Base-by-base conservation (phyloP, 1,140 invertebrate genomes). In the Caenorhabditis inopinata region DNA sequence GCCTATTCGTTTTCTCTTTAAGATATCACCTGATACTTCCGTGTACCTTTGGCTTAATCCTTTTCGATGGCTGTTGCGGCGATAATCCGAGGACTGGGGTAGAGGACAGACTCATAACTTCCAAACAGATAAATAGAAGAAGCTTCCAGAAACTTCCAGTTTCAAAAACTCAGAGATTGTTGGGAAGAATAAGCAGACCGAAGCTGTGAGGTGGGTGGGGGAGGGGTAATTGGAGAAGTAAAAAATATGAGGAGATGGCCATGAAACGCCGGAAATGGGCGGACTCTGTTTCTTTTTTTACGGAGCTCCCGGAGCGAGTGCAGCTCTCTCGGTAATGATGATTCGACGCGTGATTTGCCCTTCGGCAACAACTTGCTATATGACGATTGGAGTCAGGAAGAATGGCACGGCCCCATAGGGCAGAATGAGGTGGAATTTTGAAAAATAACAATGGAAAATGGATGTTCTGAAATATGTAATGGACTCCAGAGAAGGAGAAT, bases 341-440 rank as follows among this genome's bases (percentile, higher is more conserved):
- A 68, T 68, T 68, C 58, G 58, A 68, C 58, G 58, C 32, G 51
- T 58, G 51, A 58, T 68, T 68, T 38, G 58, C 58, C 58, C 58
- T 38, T 21, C 29, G 58, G 58, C 58, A 27, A n/a, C n/a, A n/a
- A n/a, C 51, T 58, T 58, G 25, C 32, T 68, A 21, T 68, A 32
- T 68, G 58, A 14, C 5, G 38, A 42, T 42, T 42, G 38, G 58
- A 68, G 32, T 25, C 29, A 32, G n/a, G 16, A 58, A 29, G 49
- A 48, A 48, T n/a, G n/a, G n/a, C n/a, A n/a, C n/a, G n/a, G n/a
- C n/a, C n/a, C n/a, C 38, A 14, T 42, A 7, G 38, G 38, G 38
- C 38, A 42, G 38, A 42, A 51, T 6, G 48, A 51, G 5, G 3
- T 4, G 4, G 12, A 42, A 42, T 38, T 68, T 68, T 38, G 58